These are phyloP conservation scores for Hymenopus coronatus DNA, from an alignment of 2,888 invertebrate genomes.

Conservation along the genomic window DNA sequence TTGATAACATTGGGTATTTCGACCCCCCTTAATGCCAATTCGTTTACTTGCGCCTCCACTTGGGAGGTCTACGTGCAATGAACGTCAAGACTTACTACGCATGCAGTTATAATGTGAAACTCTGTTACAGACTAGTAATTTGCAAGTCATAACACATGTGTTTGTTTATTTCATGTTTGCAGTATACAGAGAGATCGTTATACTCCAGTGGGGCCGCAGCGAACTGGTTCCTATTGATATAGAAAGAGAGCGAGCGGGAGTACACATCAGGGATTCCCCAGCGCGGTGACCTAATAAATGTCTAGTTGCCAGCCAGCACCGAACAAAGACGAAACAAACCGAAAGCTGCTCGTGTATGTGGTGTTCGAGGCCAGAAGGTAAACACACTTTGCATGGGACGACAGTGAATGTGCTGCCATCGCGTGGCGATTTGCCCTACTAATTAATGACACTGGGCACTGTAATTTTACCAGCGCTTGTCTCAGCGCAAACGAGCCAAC, in stretches of 20 bases:
- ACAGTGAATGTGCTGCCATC: background rate
- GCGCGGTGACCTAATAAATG: background rate
- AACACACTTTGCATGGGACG: background rate
- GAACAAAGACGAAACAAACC: background rate
- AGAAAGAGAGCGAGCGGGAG: background rate
- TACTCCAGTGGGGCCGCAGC: background rate
- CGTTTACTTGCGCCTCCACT: too few species aligned
- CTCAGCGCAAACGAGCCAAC: background rate
- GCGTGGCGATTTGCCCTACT: background rate
- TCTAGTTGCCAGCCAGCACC: background rate
- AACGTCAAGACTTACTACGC: too few species aligned
- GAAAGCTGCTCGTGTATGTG: background rate
- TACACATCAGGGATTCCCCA: background rate
- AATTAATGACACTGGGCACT: background rate
- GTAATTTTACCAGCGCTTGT: background rate
- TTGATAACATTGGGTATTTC: too few species aligned
- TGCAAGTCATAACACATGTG: too few species aligned
- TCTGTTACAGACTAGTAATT: too few species aligned
- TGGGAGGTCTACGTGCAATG: too few species aligned
- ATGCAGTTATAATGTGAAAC: too few species aligned
- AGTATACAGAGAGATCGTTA: background rate
- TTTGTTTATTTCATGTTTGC: background rate
- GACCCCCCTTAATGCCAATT: too few species aligned
- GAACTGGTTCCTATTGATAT: background rate
- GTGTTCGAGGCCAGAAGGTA: background rate